Conservation (phyloP, 2,113 vertebrate genomes). For the Procapra przewalskii region DNA sequence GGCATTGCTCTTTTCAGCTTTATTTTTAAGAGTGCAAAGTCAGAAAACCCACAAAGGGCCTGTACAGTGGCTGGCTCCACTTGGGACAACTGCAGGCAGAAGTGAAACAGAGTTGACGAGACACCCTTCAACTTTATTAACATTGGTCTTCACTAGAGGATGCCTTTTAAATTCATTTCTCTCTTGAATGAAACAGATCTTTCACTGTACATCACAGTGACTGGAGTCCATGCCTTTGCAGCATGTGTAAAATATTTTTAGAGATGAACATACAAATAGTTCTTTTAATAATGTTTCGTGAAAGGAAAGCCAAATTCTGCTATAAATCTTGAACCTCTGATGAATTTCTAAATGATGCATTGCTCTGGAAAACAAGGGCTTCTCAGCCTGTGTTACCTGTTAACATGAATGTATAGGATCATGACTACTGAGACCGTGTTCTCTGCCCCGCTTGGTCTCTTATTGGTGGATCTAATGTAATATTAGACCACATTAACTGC, state of each 20-base stretch:
- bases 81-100: slow-evolving; percentile 15
- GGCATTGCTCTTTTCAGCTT: slow-evolving; percentile 60
- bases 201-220: slow-evolving; percentile 32
- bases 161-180: slow-evolving; percentile 44
- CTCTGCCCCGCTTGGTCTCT: slow-evolving; percentile 47
- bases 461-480: slow-evolving; percentile 36
- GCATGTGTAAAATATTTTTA: slow-evolving; percentile 13
- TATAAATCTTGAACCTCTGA: slow-evolving; percentile 33
- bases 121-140: slow-evolving; percentile 33
- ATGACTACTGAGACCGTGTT: slow-evolving; percentile 54
- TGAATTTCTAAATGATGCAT: slow-evolving; percentile 44
- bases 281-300: slow-evolving; percentile 36
- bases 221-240: slow-evolving; percentile 44
- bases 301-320: slow-evolving; percentile 59
- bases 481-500: slow-evolving; percentile 22
- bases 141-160: slow-evolving; percentile 21
- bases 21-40: slow-evolving; percentile 57
- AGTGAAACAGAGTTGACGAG: slow-evolving; percentile 36
- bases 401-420: slow-evolving; percentile 60
- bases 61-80: background rate
- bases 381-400: background rate
- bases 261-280: slow-evolving; percentile 38
- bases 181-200: slow-evolving; percentile 27
- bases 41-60: slow-evolving; percentile 32
- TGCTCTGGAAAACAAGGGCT: slow-evolving; percentile 36